phyloP scores from a whole-genome alignment of 2,888 invertebrate genomes.

The Thymelicus acteon region DNA sequence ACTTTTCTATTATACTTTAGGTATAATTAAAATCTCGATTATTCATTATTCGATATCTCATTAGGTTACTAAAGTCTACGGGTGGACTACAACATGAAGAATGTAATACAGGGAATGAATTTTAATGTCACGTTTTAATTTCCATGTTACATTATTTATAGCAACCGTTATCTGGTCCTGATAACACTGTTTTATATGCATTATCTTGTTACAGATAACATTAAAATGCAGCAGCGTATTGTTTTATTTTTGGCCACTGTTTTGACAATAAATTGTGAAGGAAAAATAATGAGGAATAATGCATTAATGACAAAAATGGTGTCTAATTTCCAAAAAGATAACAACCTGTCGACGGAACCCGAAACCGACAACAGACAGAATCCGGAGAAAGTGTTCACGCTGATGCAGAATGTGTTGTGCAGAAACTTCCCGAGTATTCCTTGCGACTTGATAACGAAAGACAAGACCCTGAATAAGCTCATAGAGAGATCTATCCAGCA shows the following conservation, averaged over 20 bases:
- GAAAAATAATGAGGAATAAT: slow-evolving; percentile 70
- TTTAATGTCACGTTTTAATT: no score
- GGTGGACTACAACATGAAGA: no score
- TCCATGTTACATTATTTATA: background rate
- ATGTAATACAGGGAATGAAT: no score
- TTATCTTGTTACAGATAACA: slow-evolving; percentile 19
- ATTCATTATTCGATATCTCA: no score
- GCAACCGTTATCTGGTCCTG: background rate
- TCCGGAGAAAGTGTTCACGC: slow-evolving; percentile 51
- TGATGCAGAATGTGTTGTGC: slow-evolving; percentile 74
- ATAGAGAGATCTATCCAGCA: slow-evolving; percentile 71
- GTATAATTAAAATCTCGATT: no score
- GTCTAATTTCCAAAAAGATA: slow-evolving; percentile 69
- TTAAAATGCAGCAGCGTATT: slow-evolving; percentile 10
- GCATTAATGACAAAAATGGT: slow-evolving; percentile 74
- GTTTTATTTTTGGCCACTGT: background rate
- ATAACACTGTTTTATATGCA: slow-evolving; percentile 1
- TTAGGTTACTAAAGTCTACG: no score
- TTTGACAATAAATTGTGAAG: slow-evolving; percentile 27
- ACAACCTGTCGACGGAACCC: slow-evolving; percentile 45
- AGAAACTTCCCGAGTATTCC: slow-evolving; percentile 72
- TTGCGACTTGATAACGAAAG: slow-evolving; percentile 65
- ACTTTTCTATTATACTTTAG: no score
- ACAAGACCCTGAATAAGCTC: slow-evolving; percentile 58
- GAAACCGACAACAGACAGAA: slow-evolving; percentile 33